Evolutionary conservation across 2,113 vertebrate genomes (phyloP).

Genomic region (Zeus faber): DNA sequence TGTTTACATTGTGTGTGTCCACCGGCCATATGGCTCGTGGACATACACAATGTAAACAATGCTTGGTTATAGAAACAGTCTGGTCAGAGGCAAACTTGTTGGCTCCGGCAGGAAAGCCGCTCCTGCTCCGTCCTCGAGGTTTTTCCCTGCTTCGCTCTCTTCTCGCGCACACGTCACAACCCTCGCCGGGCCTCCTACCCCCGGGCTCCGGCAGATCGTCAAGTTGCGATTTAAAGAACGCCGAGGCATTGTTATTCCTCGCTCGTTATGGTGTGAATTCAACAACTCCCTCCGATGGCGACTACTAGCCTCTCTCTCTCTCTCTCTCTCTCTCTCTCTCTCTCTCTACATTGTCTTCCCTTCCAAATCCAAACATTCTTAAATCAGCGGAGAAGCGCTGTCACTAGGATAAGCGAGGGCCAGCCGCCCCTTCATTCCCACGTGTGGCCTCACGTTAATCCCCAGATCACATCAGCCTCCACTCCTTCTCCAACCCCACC

Average conservation of each 20-base stretch:
- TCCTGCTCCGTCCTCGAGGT: background rate
- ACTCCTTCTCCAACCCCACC: background rate
- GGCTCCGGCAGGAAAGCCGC: background rate
- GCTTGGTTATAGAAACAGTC: background rate
- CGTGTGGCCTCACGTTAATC: constrained; percentile 46
- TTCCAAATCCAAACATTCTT: constrained; percentile 28
- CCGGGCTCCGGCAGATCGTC: too few species aligned
- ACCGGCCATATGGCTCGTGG: background rate
- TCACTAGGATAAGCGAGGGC: background rate
- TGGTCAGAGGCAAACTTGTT: background rate
- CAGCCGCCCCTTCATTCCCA: constrained; percentile 13
- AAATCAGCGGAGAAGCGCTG: constrained; percentile 12
- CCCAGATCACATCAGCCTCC: constrained; percentile 3
- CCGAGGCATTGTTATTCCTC: too few species aligned
- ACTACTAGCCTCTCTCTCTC: too few species aligned
- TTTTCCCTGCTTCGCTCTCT: constrained; percentile 19
- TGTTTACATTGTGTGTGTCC: background rate
- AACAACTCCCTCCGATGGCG: too few species aligned
- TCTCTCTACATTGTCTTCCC: too few species aligned
- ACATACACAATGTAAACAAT: background rate
- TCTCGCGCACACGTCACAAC: too few species aligned
- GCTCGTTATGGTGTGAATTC: too few species aligned
- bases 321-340: too few species aligned
- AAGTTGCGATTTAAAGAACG: too few species aligned
- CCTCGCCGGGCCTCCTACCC: too few species aligned